A percentile compares a stretch with the other conserved stretches of the same genome.
These are phyloP conservation scores for Tubulanus polymorphus DNA, from an alignment of 2,888 invertebrate genomes.

Conservation along the genomic window DNA sequence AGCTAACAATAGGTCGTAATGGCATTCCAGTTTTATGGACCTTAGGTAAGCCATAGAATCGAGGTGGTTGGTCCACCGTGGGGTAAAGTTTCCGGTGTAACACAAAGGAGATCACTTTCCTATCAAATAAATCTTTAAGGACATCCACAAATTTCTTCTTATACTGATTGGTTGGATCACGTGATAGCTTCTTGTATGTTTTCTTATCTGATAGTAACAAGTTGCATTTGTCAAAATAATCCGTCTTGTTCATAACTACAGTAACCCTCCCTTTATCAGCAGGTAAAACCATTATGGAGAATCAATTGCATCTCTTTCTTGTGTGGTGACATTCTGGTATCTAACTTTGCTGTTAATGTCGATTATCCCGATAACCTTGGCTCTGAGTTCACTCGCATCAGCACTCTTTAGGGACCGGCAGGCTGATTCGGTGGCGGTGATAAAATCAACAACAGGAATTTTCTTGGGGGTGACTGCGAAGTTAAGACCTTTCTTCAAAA, in stretches of 20 bases:
- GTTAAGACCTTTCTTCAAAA: neutral
- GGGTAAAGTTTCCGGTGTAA: neutral
- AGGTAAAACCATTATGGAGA: no score
- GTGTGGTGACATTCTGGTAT: no score
- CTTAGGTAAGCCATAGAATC: neutral
- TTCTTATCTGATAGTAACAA: neutral
- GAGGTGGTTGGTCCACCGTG: neutral
- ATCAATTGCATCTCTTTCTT: no score
- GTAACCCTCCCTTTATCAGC: neutral
- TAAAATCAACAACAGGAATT: neutral
- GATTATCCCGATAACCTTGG: neutral
- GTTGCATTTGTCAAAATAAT: neutral
- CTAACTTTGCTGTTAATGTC: no score
- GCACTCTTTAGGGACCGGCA: neutral
- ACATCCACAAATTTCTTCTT: neutral
- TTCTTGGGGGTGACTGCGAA: neutral
- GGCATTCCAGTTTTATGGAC: neutral
- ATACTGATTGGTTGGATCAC: neutral
- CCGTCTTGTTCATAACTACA: neutral
- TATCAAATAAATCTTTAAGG: neutral
- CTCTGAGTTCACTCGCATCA: neutral
- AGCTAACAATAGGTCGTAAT: neutral
- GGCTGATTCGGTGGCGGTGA: neutral
- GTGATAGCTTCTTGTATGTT: neutral
- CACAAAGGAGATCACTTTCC: neutral